Base-by-base conservation (phyloP, 2,113 vertebrate genomes). In the Rhinolophus ferrumequinum region DNA sequence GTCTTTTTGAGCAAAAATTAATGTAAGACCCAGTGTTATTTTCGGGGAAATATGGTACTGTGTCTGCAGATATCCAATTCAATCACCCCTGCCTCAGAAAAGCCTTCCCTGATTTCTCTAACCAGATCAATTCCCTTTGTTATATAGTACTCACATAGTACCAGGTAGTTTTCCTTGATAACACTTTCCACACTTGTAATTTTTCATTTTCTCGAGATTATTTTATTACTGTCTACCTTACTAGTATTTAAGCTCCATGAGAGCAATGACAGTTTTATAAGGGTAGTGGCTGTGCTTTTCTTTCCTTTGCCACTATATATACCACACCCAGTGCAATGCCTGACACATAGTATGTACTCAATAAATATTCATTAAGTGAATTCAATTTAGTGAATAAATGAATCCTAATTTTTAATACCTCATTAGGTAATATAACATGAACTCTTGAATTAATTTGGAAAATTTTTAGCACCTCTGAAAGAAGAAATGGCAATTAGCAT, bases 401-500 rank as follows among this genome's bases (percentile, higher is more conserved):
- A 90, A 85, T 69, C 60, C 67, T 80, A 80, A 64, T 69, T 80
- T 50, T 87, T 66, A 79, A 73, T 62, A 82, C 24, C 11, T 41
- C 35, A n/a, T 47, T 88, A 94, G 91, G 26, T 67, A 80, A 67
- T 18, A 90, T 66, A 66, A 54, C 35, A n/a, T 28, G 73, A 56
- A 79, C 38, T 86, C 88, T 84, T 50, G 15, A 82, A 77, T 92
- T 96, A 89, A 85, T 87, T 64, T 96, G 58, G 62, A 84, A 93
- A 88, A 7, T 56, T 88, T 79, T 69, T 73, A 75, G 80, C 62
- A 91, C 52, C 50, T 88, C 35, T 88, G 41, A 47, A 88, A 87
- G 33, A 94, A 83, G 21, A 93, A 72, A 88, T 73, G 69, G 30
- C 47, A 82, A 77, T 52, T 21, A 56, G 90, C 54, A 56, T 73